phyloP scores from a whole-genome alignment of 2,113 vertebrate species.

The Phylloscopus trochilus region DNA sequence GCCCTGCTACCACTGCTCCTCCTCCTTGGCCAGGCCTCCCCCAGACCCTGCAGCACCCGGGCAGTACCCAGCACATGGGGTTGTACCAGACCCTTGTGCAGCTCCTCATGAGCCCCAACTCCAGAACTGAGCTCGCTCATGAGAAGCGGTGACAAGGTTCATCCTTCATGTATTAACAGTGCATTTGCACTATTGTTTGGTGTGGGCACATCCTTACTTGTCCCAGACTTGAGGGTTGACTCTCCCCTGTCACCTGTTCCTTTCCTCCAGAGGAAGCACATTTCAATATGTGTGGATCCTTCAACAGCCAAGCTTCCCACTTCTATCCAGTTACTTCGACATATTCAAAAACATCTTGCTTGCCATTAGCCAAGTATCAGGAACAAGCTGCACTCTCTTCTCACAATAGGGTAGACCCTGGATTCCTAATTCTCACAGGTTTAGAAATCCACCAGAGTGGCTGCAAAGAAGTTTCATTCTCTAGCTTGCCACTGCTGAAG shows the following conservation, averaged over 20 bases:
- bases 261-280: background rate
- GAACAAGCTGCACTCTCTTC: background rate
- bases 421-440: background rate
- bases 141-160: accelerated
- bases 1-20: background rate
- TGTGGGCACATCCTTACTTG: background rate
- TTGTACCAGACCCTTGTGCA: background rate
- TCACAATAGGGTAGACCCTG: background rate
- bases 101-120: background rate
- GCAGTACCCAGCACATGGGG: accelerated
- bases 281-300: background rate
- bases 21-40: background rate
- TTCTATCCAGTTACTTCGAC: background rate
- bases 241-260: background rate
- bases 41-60: too few species aligned
- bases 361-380: background rate
- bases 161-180: background rate
- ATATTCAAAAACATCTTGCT: background rate
- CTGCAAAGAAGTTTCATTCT: background rate
- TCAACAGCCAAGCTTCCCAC: background rate
- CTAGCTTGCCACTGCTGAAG: background rate
- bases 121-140: background rate
- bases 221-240: background rate
- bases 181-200: background rate
- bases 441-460: background rate